Conservation (phyloP, 2,888 invertebrate species). For the Acronicta psi region DNA sequence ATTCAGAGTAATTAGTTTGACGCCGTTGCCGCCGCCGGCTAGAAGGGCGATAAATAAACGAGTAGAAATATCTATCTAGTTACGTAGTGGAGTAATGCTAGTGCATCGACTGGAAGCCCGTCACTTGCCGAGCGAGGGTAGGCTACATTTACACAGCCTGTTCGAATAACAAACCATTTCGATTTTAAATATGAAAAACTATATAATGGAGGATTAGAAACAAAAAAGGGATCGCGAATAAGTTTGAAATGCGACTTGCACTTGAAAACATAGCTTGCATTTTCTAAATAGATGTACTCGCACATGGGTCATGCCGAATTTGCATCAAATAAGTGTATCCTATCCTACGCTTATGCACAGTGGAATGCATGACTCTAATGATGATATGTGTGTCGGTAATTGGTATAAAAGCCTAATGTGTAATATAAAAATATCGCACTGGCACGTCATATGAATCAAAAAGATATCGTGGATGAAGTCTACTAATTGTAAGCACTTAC, state of each 20-base stretch:
- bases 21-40: conserved; percentile 65
- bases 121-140: conserved; percentile 5
- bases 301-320: too few species aligned
- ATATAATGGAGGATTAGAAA: too few species aligned
- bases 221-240: too few species aligned
- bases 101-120: conserved; percentile 37
- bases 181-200: too few species aligned
- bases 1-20: conserved; percentile 84
- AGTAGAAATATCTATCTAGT: conserved; percentile 53
- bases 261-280: too few species aligned
- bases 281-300: too few species aligned
- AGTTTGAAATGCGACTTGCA: too few species aligned
- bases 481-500: conserved; percentile 57
- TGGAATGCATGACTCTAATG: too few species aligned
- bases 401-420: too few species aligned
- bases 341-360: too few species aligned
- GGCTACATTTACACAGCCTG: conserved; percentile 23
- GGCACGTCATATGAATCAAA: conserved; percentile 53
- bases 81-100: conserved; percentile 62
- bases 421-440: conserved; percentile 11
- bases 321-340: too few species aligned
- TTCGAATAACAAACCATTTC: background rate
- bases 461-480: conserved; percentile 54
- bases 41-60: conserved; percentile 77
- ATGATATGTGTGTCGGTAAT: too few species aligned